Evolutionary conservation across 2,113 vertebrate species (phyloP).

Genomic region (Eupsittula cactorum): DNA sequence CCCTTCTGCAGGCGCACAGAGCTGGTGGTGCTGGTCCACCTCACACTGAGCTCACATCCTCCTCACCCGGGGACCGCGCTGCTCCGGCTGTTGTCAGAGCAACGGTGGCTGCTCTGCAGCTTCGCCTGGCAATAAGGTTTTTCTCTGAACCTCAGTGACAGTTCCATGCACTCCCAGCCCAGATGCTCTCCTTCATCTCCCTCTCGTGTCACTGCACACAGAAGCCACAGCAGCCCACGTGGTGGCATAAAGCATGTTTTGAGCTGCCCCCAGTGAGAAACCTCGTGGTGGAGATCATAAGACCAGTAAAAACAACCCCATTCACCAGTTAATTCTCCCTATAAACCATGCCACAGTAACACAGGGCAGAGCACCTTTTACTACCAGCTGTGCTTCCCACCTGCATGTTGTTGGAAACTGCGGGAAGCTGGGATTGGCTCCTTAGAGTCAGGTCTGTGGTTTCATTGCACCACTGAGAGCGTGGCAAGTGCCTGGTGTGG

Average conservation of each 20-base stretch:
- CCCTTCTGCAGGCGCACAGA: neutral
- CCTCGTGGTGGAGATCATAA: neutral
- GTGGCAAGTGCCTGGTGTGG: neutral
- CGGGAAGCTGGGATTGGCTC: neutral
- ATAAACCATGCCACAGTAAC: neutral
- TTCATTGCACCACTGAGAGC: neutral
- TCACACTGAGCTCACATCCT: neutral
- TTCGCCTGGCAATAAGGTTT: constrained; percentile 8
- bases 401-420: neutral
- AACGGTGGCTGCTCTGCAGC: neutral
- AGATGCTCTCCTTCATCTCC: neutral
- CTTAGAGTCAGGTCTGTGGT: neutral
- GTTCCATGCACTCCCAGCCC: neutral
- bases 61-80: neutral
- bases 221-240: neutral
- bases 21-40: neutral
- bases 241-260: neutral
- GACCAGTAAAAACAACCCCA: neutral
- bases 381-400: neutral
- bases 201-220: neutral
- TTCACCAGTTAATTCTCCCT: neutral
- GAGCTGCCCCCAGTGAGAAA: neutral
- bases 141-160: neutral
- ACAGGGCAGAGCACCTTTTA: neutral
- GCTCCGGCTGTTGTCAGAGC: constrained; percentile 34